Conservation (phyloP, 2,888 invertebrate species). For the Rhorus exstirpatorius region DNA sequence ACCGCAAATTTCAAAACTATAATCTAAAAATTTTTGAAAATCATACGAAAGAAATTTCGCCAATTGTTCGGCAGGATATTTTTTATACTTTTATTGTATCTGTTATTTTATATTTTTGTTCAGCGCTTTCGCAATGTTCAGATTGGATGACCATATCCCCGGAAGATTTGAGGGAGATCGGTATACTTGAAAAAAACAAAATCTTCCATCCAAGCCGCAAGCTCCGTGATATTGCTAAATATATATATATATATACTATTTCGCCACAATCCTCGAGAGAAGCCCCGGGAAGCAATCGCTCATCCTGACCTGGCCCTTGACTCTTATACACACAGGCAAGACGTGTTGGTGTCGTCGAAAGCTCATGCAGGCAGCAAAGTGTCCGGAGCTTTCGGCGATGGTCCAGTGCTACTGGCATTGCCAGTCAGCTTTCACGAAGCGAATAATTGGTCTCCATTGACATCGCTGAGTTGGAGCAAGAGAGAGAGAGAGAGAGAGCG, state of each 20-base stretch:
- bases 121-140: too few relatives aligned
- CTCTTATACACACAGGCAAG: conserved; percentile 27
- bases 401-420: conserved; percentile 61
- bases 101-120: too few relatives aligned
- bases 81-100: too few relatives aligned
- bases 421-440: conserved; percentile 71
- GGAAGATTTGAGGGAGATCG: background rate
- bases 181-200: conserved; percentile 3
- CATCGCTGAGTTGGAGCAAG: conserved; percentile 1
- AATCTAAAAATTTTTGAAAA: too few relatives aligned
- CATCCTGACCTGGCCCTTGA: conserved; percentile 40
- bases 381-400: conserved; percentile 57
- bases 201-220: conserved; percentile 1
- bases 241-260: too few relatives aligned
- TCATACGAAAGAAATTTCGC: too few relatives aligned
- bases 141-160: too few relatives aligned
- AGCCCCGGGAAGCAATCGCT: conserved; percentile 43
- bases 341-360: conserved; percentile 20
- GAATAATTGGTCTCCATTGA: conserved; percentile 72
- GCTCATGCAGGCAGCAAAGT: conserved; percentile 50
- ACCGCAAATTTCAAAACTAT: background rate
- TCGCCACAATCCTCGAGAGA: conserved; percentile 18
- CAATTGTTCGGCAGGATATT: too few relatives aligned
- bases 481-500: conserved; percentile 3
- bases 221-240: conserved; percentile 65